Conservation (phyloP, 2,113 vertebrate species). For the Chinchilla lanigera region DNA sequence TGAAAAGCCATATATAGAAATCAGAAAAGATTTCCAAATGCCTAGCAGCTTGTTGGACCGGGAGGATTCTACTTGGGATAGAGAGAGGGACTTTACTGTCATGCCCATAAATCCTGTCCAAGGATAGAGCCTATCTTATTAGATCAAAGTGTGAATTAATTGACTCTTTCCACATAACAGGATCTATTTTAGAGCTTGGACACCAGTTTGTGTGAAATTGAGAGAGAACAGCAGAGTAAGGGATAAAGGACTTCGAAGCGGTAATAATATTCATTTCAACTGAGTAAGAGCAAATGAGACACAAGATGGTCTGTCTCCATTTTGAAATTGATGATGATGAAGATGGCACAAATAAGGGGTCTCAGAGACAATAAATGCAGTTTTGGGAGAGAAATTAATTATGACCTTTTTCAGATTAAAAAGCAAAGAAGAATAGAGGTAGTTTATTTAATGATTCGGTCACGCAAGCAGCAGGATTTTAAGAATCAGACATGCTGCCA, state of each 20-base stretch:
- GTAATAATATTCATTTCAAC: conserved; percentile 39
- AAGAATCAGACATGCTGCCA: conserved; percentile 34
- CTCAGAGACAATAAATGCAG: background rate
- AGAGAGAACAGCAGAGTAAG: conserved; percentile 55
- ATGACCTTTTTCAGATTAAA: background rate
- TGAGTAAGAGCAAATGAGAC: conserved; percentile 35
- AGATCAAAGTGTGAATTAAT: conserved; percentile 65
- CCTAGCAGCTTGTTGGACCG: conserved; percentile 56
- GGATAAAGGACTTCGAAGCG: conserved; percentile 33
- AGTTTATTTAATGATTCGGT: background rate
- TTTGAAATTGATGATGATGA: conserved; percentile 1
- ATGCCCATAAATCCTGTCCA: conserved; percentile 67
- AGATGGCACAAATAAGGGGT: background rate
- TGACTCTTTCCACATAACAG: conserved; percentile 69
- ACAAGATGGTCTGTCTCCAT: background rate
- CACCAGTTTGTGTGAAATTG: conserved; percentile 68
- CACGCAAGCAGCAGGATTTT: background rate
- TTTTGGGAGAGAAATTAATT: background rate
- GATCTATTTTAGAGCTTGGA: conserved; percentile 55
- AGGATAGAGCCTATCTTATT: conserved; percentile 55
- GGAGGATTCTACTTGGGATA: conserved; percentile 10
- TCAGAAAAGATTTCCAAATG: conserved; percentile 61
- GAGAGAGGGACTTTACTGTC: conserved; percentile 51
- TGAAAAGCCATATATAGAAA: conserved; percentile 63
- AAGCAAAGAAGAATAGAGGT: conserved; percentile 11